These are phyloP conservation scores for Strigamia crassipes DNA, from an alignment of 2,888 invertebrate genomes.

Conservation along the genomic window DNA sequence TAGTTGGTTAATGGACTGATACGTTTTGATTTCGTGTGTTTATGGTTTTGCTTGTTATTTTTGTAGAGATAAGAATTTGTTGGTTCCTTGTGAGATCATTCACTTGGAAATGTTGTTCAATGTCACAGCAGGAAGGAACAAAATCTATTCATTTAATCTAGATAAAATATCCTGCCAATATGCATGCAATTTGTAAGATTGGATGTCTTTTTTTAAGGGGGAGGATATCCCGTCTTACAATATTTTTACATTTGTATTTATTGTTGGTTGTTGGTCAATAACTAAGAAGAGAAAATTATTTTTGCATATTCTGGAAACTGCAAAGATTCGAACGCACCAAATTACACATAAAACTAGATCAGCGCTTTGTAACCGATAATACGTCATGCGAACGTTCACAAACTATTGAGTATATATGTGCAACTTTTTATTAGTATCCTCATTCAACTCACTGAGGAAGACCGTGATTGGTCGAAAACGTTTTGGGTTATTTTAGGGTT, in stretches of 20 bases:
- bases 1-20: neutral
- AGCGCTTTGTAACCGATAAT: too few species aligned
- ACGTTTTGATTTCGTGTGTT: too few species aligned
- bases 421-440: too few species aligned
- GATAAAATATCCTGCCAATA: neutral
- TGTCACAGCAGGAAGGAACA: neutral
- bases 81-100: neutral
- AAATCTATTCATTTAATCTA: neutral
- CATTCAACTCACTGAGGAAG: too few species aligned
- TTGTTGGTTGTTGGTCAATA: neutral
- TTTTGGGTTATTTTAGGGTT: too few species aligned
- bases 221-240: neutral
- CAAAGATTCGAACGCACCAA: too few species aligned
- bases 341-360: too few species aligned
- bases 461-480: too few species aligned
- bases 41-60: neutral
- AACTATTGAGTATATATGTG: too few species aligned
- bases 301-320: neutral
- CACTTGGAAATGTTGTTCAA: neutral
- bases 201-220: neutral
- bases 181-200: too few species aligned
- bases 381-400: too few species aligned
- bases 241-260: neutral
- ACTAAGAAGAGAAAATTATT: neutral
- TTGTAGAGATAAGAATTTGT: neutral